phyloP scores from a whole-genome alignment of 2,797 vertebrate species.

The Enteromius paludinosus region DNA sequence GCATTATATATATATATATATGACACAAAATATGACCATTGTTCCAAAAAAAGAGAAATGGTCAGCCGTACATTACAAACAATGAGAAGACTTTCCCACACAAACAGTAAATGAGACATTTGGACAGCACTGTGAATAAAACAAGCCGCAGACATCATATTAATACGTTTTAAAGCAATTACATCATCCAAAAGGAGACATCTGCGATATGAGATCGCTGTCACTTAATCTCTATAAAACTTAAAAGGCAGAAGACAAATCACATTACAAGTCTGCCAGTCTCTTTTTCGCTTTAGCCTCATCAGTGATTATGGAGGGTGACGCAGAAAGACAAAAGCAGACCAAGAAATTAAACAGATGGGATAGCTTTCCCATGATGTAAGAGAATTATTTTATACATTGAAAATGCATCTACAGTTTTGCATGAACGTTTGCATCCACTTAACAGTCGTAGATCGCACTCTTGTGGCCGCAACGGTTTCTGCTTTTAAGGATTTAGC shows the following conservation, averaged over 20 bases:
- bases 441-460: slow-evolving; percentile 4
- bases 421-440: neutral
- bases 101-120: neutral
- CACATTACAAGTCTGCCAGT: slow-evolving; percentile 1
- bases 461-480: slow-evolving; percentile 29
- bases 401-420: neutral
- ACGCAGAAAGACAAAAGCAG: slow-evolving; percentile 19
- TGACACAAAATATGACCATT: neutral
- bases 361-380: neutral
- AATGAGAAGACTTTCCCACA: neutral
- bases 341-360: neutral
- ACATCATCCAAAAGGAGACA: slow-evolving; percentile 25
- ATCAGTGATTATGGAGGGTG: neutral
- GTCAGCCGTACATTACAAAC: neutral
- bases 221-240: slow-evolving; percentile 33
- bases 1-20: neutral
- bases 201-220: slow-evolving; percentile 18
- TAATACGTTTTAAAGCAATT: neutral
- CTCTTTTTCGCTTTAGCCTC: neutral
- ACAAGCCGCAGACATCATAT: slow-evolving; percentile 27
- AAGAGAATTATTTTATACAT: neutral
- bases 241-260: slow-evolving; percentile 18
- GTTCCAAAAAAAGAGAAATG: neutral
- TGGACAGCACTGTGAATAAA: neutral
- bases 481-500: neutral